phyloP scores from a whole-genome alignment of 2,888 invertebrate species.

The Troides aeacus region DNA sequence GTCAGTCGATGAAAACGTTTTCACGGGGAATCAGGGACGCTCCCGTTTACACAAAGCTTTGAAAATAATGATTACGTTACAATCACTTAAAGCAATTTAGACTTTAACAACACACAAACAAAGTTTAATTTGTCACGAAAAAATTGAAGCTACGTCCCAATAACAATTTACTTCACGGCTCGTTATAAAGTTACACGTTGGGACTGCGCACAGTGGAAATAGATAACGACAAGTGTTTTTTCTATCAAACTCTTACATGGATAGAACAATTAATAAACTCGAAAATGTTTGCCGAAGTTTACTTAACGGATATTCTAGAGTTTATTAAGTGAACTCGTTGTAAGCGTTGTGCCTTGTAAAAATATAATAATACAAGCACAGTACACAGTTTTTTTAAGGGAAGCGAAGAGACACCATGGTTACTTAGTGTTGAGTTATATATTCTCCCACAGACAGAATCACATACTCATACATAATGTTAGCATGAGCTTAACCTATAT shows the following conservation, averaged over 20 bases:
- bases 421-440: too few relatives aligned
- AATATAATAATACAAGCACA: too few relatives aligned
- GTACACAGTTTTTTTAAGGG: too few relatives aligned
- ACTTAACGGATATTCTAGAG: too few relatives aligned
- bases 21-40: neutral
- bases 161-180: conserved; percentile 21
- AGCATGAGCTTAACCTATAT: too few relatives aligned
- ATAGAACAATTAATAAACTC: neutral
- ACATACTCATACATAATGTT: too few relatives aligned
- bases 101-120: neutral
- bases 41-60: conserved; percentile 5
- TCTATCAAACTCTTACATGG: conserved; percentile 1
- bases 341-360: too few relatives aligned
- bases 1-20: conserved; percentile 12
- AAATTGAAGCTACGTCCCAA: conserved; percentile 4
- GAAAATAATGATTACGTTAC: conserved; percentile 22
- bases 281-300: too few relatives aligned
- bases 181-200: conserved; percentile 15
- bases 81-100: conserved; percentile 3
- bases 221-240: neutral
- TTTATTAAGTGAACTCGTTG: too few relatives aligned
- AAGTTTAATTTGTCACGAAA: conserved; percentile 16
- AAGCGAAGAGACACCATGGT: too few relatives aligned
- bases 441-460: too few relatives aligned
- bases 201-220: conserved; percentile 10